A percentile compares a stretch with the other conserved stretches of the same genome.
Conservation (phyloP, 2,113 vertebrate genomes). For the Pseudopodoces humilis region DNA sequence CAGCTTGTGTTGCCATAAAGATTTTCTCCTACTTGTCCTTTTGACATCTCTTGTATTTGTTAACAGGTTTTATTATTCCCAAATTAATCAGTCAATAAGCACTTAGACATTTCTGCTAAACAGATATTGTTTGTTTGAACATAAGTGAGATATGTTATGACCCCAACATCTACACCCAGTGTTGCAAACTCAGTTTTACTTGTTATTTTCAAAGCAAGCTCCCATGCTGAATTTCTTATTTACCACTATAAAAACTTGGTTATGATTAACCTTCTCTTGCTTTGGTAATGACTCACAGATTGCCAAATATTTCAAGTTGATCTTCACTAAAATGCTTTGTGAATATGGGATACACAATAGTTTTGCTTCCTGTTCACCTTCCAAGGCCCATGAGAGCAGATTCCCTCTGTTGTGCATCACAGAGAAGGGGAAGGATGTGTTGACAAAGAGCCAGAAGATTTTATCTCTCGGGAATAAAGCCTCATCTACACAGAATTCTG, state of each 20-base stretch:
- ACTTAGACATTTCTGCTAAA: neutral
- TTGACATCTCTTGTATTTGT: neutral
- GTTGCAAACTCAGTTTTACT: neutral
- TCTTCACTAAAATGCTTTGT: neutral
- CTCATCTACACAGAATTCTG: neutral
- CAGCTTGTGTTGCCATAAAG: neutral
- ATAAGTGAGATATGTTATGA: neutral
- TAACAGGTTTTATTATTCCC: neutral
- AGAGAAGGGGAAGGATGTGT: neutral
- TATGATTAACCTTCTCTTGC: neutral
- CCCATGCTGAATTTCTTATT: neutral
- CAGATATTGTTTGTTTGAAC: neutral
- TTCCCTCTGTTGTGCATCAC: neutral
- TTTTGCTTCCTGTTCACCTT: neutral
- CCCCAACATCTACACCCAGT: neutral
- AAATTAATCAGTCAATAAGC: neutral
- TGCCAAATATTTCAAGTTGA: neutral
- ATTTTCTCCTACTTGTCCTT: neutral
- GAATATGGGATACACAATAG: neutral
- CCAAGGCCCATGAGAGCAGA: neutral
- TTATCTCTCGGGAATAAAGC: neutral
- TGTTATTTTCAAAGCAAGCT: neutral
- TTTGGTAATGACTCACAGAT: neutral
- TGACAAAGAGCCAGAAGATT: neutral
- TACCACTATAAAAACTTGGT: neutral